phyloP scores from a whole-genome alignment of 2,113 vertebrate genomes.

The Corythornis vintsioides region DNA sequence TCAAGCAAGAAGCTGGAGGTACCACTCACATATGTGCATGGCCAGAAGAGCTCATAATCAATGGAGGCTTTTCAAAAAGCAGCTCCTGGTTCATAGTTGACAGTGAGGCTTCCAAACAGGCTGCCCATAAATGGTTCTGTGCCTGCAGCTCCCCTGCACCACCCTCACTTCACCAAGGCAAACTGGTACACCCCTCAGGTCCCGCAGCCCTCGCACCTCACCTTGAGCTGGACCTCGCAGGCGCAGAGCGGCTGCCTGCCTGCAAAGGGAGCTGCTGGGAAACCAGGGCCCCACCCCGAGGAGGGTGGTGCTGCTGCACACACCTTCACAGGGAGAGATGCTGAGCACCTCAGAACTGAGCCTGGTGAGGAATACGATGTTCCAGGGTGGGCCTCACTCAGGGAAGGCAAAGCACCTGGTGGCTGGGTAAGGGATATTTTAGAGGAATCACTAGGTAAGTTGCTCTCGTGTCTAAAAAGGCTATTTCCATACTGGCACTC shows the following conservation, averaged over 20 bases:
- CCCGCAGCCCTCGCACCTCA: neutral
- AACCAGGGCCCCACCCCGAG: neutral
- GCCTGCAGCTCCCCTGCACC: neutral
- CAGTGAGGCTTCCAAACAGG: neutral
- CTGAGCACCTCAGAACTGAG: neutral
- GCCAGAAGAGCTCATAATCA: neutral
- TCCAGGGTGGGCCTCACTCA: constrained; percentile 11
- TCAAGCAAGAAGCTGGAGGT: fast-evolving
- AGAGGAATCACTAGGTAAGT: neutral
- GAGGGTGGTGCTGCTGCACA: neutral
- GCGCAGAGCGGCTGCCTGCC: constrained; percentile 29
- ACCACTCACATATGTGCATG: fast-evolving
- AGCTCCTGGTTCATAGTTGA: neutral
- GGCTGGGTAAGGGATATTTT: neutral
- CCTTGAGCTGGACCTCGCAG: constrained; percentile 49
- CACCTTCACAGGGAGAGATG: neutral
- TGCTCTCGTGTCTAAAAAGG: neutral
- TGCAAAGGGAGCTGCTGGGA: neutral
- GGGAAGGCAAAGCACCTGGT: neutral
- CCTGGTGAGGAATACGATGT: constrained; percentile 5
- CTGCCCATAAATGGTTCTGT: neutral
- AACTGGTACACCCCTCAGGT: neutral
- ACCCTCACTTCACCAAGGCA: fast-evolving
- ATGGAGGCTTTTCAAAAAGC: neutral
- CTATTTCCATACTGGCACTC: neutral